Conservation (phyloP, 2,797 vertebrate species). For the Ptychobarbus kaznakovi region DNA sequence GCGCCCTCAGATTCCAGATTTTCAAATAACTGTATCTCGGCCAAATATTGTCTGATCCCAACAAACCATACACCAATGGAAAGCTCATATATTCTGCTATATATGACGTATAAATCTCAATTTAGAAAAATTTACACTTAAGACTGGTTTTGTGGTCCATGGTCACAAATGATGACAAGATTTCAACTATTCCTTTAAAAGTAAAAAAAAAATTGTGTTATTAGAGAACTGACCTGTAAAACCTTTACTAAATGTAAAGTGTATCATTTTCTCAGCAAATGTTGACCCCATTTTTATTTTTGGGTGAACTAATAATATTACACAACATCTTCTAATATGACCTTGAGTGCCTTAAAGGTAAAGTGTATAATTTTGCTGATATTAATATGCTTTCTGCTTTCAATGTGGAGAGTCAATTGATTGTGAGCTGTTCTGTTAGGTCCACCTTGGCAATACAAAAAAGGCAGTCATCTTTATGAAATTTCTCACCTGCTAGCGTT, state of each 20-base stretch:
- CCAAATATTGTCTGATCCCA: too few relatives aligned
- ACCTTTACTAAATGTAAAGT: too few relatives aligned
- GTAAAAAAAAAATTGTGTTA: too few relatives aligned
- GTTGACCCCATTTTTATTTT: neutral
- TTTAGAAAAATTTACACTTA: too few relatives aligned
- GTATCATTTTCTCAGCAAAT: neutral
- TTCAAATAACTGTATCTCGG: too few relatives aligned
- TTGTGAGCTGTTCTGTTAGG: neutral
- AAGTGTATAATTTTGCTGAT: neutral
- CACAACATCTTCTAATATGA: neutral
- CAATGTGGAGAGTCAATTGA: neutral
- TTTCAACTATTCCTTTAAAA: neutral
- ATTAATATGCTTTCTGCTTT: neutral
- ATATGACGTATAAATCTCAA: too few relatives aligned
- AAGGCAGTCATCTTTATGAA: neutral
- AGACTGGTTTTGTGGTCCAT: too few relatives aligned
- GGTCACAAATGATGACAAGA: neutral
- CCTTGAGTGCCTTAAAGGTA: neutral
- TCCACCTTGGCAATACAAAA: neutral
- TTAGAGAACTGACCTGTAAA: neutral
- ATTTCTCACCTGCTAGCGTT: constrained; percentile 83
- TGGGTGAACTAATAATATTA: neutral
- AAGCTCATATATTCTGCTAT: too few relatives aligned
- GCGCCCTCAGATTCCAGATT: too few relatives aligned
- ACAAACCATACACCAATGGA: too few relatives aligned